Evolutionary conservation across 2,113 vertebrate species (phyloP).

Genomic region (Cyphomyrus discorhynchus): DNA sequence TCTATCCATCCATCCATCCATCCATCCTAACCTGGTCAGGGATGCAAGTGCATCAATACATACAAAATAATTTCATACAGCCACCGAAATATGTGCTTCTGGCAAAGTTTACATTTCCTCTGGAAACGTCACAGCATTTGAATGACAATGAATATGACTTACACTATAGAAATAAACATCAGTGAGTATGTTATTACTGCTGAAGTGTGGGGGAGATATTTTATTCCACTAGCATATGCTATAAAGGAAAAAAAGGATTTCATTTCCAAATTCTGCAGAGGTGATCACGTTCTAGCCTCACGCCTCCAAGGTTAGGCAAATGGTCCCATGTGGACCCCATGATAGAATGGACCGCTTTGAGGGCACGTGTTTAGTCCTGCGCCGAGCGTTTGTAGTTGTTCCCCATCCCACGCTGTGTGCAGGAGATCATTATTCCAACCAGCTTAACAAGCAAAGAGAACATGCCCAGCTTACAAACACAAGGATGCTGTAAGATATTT

Average conservation of each 20-base stretch:
- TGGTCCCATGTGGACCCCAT: background rate
- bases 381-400: background rate
- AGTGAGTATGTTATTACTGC: background rate
- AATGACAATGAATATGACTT: background rate
- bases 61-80: background rate
- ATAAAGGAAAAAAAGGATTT: background rate
- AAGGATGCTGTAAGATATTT: background rate
- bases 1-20: background rate
- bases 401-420: background rate
- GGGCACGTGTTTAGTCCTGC: background rate
- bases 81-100: background rate
- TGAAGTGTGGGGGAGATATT: background rate
- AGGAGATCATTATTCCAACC: background rate
- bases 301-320: background rate
- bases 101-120: background rate
- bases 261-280: background rate
- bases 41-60: background rate
- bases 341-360: background rate
- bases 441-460: background rate
- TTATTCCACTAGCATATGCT: background rate
- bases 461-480: background rate
- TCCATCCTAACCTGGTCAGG: background rate
- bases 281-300: background rate
- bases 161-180: background rate
- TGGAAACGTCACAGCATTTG: background rate